Evolutionary conservation across 2,113 vertebrate genomes (phyloP).

Genomic region (Toxotes jaculatrix): DNA sequence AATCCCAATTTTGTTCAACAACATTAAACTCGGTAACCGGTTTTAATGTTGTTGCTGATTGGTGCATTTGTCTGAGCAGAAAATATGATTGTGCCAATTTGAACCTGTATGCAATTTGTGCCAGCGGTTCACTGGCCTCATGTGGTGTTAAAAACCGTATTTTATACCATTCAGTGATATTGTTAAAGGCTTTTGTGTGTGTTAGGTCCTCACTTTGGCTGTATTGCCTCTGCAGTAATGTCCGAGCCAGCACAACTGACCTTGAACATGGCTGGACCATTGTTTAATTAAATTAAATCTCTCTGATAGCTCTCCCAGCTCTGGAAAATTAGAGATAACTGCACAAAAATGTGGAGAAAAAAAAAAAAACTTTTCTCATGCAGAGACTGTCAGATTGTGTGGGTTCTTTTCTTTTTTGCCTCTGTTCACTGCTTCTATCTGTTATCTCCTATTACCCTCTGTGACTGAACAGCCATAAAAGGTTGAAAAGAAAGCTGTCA

Average conservation of each 20-base stretch:
- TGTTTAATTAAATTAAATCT: constrained; percentile 69
- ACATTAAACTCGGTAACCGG: too few relatives aligned
- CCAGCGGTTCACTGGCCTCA: constrained; percentile 25
- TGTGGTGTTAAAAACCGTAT: constrained; percentile 29
- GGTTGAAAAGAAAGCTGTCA: constrained; percentile 48
- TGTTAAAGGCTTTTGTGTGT: constrained; percentile 19
- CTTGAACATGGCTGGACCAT: constrained; percentile 45
- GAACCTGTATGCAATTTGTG: constrained; percentile 34
- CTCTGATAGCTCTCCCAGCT: constrained; percentile 41
- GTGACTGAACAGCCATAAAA: constrained; percentile 46
- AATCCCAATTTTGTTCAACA: too few relatives aligned
- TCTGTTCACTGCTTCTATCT: constrained; percentile 33
- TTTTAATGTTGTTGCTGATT: too few relatives aligned
- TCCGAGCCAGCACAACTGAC: constrained; percentile 50
- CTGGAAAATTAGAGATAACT: constrained; percentile 63
- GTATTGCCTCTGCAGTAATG: constrained; percentile 23
- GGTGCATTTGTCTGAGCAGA: constrained; percentile 6
- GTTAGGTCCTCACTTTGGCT: constrained; percentile 19
- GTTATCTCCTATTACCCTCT: constrained; percentile 48
- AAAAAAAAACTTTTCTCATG: constrained; percentile 2
- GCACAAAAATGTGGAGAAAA: constrained; percentile 8
- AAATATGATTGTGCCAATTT: constrained; percentile 19
- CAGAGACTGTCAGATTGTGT: constrained; percentile 30
- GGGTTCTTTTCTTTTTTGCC: constrained; percentile 26
- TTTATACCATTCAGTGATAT: constrained; percentile 27